These are phyloP conservation scores for Lanius ludovicianus DNA, from an alignment of 2,113 vertebrate genomes.

Conservation along the genomic window DNA sequence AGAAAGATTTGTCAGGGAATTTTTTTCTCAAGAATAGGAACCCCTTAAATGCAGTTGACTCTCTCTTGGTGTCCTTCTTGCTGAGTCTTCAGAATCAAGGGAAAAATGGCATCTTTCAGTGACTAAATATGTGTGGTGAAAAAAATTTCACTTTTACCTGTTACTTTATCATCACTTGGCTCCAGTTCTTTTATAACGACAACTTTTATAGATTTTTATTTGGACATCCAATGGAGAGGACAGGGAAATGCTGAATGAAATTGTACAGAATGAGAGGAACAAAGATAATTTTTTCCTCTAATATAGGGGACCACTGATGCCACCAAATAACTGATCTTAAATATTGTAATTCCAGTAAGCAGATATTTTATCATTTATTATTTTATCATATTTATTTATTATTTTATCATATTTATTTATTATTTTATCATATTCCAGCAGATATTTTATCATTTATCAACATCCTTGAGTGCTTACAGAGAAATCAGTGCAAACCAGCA, in stretches of 20 bases:
- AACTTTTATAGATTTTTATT: fast-evolving
- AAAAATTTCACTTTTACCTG: background rate
- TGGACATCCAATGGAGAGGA: background rate
- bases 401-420: too few species aligned
- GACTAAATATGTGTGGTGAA: background rate
- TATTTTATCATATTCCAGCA: background rate
- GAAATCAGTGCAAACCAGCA: background rate
- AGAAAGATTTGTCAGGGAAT: background rate
- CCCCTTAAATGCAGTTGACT: background rate
- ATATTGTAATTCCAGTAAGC: background rate
- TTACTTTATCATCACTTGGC: background rate
- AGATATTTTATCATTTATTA: background rate
- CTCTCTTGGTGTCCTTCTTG: background rate
- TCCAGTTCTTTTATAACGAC: background rate
- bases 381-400: too few species aligned
- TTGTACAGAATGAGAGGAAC: background rate
- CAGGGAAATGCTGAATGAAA: background rate
- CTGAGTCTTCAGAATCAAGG: background rate
- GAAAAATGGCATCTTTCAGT: background rate
- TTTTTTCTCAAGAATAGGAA: background rate
- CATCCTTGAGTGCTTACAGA: background rate
- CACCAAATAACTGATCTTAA: background rate
- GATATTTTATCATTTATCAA: background rate
- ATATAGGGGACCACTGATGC: background rate
- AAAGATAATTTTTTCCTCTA: background rate